Base-by-base conservation (phyloP, 2,113 vertebrate genomes). In the Gracilinanus agilis region DNA sequence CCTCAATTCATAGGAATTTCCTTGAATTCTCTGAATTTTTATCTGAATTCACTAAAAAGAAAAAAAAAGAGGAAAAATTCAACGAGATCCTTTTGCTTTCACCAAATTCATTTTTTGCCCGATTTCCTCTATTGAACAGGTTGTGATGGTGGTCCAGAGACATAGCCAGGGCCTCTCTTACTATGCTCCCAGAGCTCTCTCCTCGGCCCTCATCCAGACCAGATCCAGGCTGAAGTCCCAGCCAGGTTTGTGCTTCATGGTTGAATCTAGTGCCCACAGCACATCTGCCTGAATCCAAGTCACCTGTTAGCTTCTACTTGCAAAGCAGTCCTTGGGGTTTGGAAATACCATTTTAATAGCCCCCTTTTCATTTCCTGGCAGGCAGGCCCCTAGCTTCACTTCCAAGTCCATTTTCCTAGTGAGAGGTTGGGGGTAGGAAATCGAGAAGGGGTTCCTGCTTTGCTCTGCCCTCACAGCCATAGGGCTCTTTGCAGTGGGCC, bases 301-400 rank as follows among this genome's bases (percentile, higher is more conserved):
- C 96, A 97, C 90, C 89, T 94, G 67, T 92, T 96, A 67, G 83
- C 88, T 92, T 97, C 93, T 98, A 94, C 92, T 93, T 96, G 56
- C 44, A 98, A 97, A 97, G 90, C 91, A 97, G 67, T 90, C 90
- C 53, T 97, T 16, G 19, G 6, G 9, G 92, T 75, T 96, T 96
- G 96, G 95, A 98, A 98, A 96, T 34, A n/a, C 19, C 90, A 90
- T 75, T 98, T 97, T 96, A 96, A 97, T 94, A 49, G 95, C 96
- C 55, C 12, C 2, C 54, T 97, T 95, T 96, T 55, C 55, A 94
- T 97, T 96, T 97, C 93, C 96, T 93, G 96, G 67, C 88, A 49
- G 49, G 49, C 49, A 92, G 34, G 54, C 49, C 90, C 54, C 92
- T 93, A 97, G 34, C 83, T 97, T 97, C 83, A 94, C 92, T 97